Conservation (phyloP, 2,888 invertebrate genomes). For the Coronaproctus castanopsis region DNA sequence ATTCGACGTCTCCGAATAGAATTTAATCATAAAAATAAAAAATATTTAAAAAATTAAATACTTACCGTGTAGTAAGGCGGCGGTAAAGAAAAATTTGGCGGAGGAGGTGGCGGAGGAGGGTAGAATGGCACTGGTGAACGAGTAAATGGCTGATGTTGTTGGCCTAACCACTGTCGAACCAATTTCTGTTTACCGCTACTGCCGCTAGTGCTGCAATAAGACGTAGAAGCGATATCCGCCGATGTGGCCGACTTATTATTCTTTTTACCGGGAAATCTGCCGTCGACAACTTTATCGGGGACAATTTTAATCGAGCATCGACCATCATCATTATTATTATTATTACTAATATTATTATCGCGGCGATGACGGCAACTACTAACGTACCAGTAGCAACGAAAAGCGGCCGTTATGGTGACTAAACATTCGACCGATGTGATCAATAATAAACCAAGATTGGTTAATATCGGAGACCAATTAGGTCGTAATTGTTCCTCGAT, state of each 20-base stretch:
- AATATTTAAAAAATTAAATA: too few relatives aligned
- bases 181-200: slow-evolving; percentile 17
- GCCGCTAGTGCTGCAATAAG: slow-evolving; percentile 16
- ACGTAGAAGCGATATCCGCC: slow-evolving; percentile 13
- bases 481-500: slow-evolving; percentile 10
- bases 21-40: too few relatives aligned
- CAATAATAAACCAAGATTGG: slow-evolving; percentile 20
- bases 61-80: slow-evolving; percentile 14
- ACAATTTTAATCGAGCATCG: slow-evolving; percentile 3
- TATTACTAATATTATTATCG: not conserved
- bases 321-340: slow-evolving; percentile 1
- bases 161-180: slow-evolving; percentile 19
- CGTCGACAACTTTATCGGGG: too few relatives aligned
- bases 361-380: slow-evolving; percentile 15
- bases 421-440: slow-evolving; percentile 18
- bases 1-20: too few relatives aligned
- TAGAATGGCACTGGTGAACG: slow-evolving; percentile 8
- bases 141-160: slow-evolving; percentile 12
- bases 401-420: slow-evolving; percentile 18
- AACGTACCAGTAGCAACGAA: slow-evolving; percentile 20
- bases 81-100: not conserved
- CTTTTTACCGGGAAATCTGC: too few relatives aligned
- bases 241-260: too few relatives aligned
- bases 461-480: slow-evolving; percentile 20
- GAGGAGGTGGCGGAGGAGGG: slow-evolving; percentile 6